Percentiles rank a stretch among this genome's conserved stretches.
Conservation (phyloP, 2,888 invertebrate species). For the Yponomeuta cagnagella region DNA sequence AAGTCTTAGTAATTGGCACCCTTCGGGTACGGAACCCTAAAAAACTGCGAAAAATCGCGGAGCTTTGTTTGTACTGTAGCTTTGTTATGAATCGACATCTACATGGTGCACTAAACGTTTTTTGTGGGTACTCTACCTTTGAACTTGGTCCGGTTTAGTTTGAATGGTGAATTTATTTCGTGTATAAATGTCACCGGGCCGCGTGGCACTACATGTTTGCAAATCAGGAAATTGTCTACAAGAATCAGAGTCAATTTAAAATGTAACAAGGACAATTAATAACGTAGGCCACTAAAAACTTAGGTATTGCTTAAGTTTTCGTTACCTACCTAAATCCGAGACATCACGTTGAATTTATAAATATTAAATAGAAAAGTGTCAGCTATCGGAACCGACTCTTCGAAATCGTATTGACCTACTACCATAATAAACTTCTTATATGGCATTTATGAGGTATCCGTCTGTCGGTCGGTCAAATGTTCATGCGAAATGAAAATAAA, state of each 20-base stretch:
- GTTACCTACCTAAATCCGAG: neutral
- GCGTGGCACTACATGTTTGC: neutral
- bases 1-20: too few species aligned
- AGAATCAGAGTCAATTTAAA: neutral
- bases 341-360: neutral
- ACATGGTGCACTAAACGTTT: too few species aligned
- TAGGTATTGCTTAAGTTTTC: neutral
- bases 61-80: too few species aligned
- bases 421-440: neutral
- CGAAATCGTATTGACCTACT: neutral
- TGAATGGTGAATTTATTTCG: neutral
- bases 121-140: too few species aligned
- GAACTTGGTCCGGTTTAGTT: neutral
- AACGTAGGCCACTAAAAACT: neutral
- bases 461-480: too few species aligned
- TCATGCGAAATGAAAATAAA: too few species aligned
- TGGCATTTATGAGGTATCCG: neutral
- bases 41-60: too few species aligned
- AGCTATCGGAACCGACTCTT: neutral
- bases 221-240: neutral
- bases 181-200: neutral
- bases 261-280: conserved; percentile 1
- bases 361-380: neutral
- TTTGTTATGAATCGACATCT: too few species aligned
- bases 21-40: too few species aligned